Evolutionary conservation across 2,113 vertebrate genomes (phyloP).

Genomic region (Hymenochirus boettgeri): DNA sequence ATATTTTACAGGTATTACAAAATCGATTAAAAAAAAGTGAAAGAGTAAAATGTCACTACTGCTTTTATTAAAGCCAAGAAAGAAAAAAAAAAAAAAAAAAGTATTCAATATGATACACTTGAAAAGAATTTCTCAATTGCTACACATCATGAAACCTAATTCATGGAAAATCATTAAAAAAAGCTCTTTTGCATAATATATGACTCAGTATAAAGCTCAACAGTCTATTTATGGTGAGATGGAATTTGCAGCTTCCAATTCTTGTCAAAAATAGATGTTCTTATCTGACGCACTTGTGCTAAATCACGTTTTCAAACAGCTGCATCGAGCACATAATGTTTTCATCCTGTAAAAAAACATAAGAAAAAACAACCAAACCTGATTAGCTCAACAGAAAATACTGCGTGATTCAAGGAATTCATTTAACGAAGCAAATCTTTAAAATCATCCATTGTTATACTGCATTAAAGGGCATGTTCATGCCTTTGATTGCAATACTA

Average conservation of each 20-base stretch:
- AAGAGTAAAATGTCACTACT: background rate
- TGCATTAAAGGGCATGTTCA: no score
- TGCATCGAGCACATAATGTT: constrained; percentile 99
- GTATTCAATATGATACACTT: constrained; percentile 11
- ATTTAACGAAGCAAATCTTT: no score
- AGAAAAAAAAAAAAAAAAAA: background rate
- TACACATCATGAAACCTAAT: constrained; percentile 21
- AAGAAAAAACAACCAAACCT: no score
- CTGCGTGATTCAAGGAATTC: no score
- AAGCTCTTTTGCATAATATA: constrained; percentile 67
- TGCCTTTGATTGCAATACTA: no score
- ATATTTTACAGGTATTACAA: background rate
- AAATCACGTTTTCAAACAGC: constrained; percentile 98
- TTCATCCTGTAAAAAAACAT: constrained; percentile 78
- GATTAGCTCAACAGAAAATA: no score
- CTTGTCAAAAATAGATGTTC: constrained; percentile 52
- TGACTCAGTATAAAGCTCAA: constrained; percentile 67
- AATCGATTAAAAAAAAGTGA: background rate
- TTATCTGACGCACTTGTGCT: constrained; percentile 56
- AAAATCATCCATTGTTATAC: no score
- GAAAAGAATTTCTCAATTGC: constrained; percentile 10
- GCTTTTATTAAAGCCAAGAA: constrained; percentile 6
- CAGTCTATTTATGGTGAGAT: constrained; percentile 65
- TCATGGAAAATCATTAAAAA: constrained; percentile 35
- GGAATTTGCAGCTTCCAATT: constrained; percentile 58